Evolutionary conservation across 1,140 invertebrate genomes (phyloP).

Genomic region (Temnothorax longispinosus): DNA sequence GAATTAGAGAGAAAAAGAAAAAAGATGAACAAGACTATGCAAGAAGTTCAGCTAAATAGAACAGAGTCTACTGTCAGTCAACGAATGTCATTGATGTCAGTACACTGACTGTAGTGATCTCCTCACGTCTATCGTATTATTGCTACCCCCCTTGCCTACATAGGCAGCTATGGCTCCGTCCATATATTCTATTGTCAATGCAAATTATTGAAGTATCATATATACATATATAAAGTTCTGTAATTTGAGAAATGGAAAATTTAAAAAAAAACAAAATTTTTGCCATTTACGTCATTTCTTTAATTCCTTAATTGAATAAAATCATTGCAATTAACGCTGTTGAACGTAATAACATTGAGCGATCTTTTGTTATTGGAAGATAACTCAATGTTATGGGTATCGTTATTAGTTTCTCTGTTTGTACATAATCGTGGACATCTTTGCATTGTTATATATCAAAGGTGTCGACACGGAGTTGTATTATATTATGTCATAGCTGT

Average conservation of each 20-base stretch:
- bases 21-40: too few relatives aligned
- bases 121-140: too few relatives aligned
- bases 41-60: too few relatives aligned
- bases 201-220: background rate
- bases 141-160: too few relatives aligned
- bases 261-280: background rate
- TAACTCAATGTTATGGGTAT: background rate
- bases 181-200: too few relatives aligned
- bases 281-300: background rate
- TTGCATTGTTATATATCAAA: background rate
- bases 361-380: background rate
- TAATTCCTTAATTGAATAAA: constrained; percentile 15
- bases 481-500: background rate
- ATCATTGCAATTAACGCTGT: background rate
- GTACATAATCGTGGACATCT: background rate
- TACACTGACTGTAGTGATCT: too few relatives aligned
- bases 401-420: background rate
- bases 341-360: background rate
- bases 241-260: background rate
- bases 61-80: too few relatives aligned
- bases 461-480: background rate
- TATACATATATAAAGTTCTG: background rate
- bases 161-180: too few relatives aligned
- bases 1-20: too few relatives aligned
- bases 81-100: too few relatives aligned